Evolutionary conservation across 2,113 vertebrate genomes (phyloP).

Genomic region (Pimephales promelas): DNA sequence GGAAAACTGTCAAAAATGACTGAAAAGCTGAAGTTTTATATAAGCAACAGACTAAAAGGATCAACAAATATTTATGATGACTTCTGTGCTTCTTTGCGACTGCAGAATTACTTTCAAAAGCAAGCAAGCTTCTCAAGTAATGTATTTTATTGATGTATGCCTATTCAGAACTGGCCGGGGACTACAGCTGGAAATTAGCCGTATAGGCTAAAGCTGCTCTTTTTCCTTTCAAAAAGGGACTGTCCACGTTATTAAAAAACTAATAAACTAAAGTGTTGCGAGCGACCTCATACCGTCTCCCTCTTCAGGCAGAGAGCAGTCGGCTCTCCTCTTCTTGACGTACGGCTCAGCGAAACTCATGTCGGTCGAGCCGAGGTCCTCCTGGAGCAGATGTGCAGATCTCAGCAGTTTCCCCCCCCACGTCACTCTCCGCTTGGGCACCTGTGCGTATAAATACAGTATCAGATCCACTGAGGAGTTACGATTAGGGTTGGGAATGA

Average conservation of each 20-base stretch:
- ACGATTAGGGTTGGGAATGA: too few species aligned
- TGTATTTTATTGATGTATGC: too few species aligned
- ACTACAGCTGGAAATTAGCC: too few species aligned
- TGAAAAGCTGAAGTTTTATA: too few species aligned
- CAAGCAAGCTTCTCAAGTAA: not conserved
- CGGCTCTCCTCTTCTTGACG: conserved; percentile 58
- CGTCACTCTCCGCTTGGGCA: conserved; percentile 87
- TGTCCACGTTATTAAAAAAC: too few species aligned
- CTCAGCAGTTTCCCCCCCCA: conserved; percentile 86
- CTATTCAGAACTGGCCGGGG: too few species aligned
- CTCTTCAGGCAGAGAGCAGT: conserved; percentile 63
- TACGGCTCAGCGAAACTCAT: conserved; percentile 63
- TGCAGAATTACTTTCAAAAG: not conserved
- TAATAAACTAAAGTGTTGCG: too few species aligned
- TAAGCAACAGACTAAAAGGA: too few species aligned
- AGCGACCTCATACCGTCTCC: conserved; percentile 81
- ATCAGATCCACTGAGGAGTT: not conserved
- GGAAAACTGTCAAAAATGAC: too few species aligned
- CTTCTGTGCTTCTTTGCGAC: not conserved
- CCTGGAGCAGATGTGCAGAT: not conserved
- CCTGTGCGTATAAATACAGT: conserved; percentile 62
- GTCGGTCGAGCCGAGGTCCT: conserved; percentile 9
- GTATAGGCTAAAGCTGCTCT: too few species aligned
- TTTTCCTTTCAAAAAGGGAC: too few species aligned
- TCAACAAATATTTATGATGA: too few species aligned